Conservation (phyloP, 2,888 invertebrate genomes). For the Cheilosia impressa region DNA sequence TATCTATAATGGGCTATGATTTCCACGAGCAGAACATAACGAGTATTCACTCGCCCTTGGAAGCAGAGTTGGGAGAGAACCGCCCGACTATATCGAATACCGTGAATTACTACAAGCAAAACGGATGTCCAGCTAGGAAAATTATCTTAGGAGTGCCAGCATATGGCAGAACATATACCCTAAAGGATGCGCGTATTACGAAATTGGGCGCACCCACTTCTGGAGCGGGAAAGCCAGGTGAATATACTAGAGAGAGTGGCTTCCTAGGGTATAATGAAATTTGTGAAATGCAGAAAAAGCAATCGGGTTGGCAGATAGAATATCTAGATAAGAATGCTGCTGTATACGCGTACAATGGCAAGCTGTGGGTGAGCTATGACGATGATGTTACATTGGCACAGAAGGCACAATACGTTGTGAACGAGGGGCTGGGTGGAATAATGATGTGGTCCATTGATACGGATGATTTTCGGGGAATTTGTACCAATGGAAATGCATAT, state of each 20-base stretch:
- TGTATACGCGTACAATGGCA: slow-evolving; percentile 81
- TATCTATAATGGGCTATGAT: slow-evolving; percentile 85
- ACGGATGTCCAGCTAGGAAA: slow-evolving; percentile 81
- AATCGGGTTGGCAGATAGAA: slow-evolving; percentile 79
- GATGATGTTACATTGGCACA: slow-evolving; percentile 79
- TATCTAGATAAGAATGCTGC: slow-evolving; percentile 78
- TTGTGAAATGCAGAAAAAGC: slow-evolving; percentile 74
- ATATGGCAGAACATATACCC: slow-evolving; percentile 82
- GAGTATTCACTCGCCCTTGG: slow-evolving; percentile 83
- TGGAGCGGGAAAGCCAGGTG: slow-evolving; percentile 76
- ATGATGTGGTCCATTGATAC: slow-evolving; percentile 85
- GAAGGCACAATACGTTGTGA: slow-evolving; percentile 81
- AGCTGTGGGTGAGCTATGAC: slow-evolving; percentile 84
- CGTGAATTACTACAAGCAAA: slow-evolving; percentile 81
- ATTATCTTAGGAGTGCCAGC: slow-evolving; percentile 83
- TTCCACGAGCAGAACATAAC: slow-evolving; percentile 81
- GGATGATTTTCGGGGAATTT: slow-evolving; percentile 84
- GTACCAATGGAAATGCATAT: slow-evolving; percentile 78
- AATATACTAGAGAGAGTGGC: slow-evolving; percentile 77
- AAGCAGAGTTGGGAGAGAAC: slow-evolving; percentile 68
- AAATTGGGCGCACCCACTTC: slow-evolving; percentile 79
- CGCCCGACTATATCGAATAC: slow-evolving; percentile 75
- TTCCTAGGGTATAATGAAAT: slow-evolving; percentile 78
- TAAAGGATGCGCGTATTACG: slow-evolving; percentile 79
- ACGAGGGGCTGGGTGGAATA: slow-evolving; percentile 83